Percentiles rank a stretch among this genome's conserved stretches.
Evolutionary conservation across 2,113 vertebrate genomes (phyloP).

Genomic region (Bos taurus): ARS-UCD2.0 NC_037357.1:78761501-78762000

Average conservation of each 20-base stretch:
- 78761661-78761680: not conserved
- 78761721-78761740: not conserved
- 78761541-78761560: not conserved
- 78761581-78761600: not conserved
- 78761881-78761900: not conserved
- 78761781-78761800: not conserved
- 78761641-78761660: not conserved
- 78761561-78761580: not conserved
- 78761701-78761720: not conserved
- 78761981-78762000: not conserved
- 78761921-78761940: not conserved
- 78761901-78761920: not conserved
- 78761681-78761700: not conserved
- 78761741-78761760: not conserved
- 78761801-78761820: not conserved
- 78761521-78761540: not conserved
- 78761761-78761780: not conserved
- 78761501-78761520: not conserved
- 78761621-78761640: not conserved
- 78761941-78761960: not conserved
- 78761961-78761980: not conserved
- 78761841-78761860: not conserved
- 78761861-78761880: not conserved
- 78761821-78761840: not conserved
- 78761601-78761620: not conserved